Base-by-base conservation (phyloP, 2,113 vertebrate genomes). In the Narcine bancroftii region DNA sequence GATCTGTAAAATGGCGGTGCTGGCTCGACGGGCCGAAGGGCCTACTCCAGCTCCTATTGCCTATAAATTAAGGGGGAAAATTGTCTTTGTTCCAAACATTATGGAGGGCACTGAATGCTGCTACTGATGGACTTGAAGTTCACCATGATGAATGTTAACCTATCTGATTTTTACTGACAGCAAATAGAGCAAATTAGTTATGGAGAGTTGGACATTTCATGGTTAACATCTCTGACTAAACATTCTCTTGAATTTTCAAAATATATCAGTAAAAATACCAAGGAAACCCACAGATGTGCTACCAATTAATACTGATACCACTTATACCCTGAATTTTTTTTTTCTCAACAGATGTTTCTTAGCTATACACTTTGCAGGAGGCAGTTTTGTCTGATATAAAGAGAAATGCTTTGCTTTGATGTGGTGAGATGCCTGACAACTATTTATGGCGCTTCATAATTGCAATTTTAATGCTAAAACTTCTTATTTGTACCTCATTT, bases 151-250 rank as follows among this genome's bases (percentile, higher is more conserved):
- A 83, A 1, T 10, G 53, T 29, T 26, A 53, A 33, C 47, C 50
- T 83, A 15, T 53, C 26, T 81, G 77, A 50, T 47, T 83, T 83
- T 53, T 53, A 83, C 50, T 53, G 47, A 83, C 47, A 33, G 50
- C 53, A 36, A 60, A 50, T 33, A 29, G 50, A 56, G 47, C 47
- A 53, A 56, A 10, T 83, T 50, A 87, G 53, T 39, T 36, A 56
- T 87, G 33, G 33, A 87, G 36, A 36, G 29, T 81, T 81, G 33
- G 53, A 63, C 11, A 60, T 87, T 60, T 87, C 81, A 36, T 87
- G 56, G n/a, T 87, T 60, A n/a, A 36, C 33, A 63, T 21, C 17
- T 60, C 81, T 87, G 81, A 87, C 53, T 87, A 60, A 87, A 87
- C 36, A 36, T 60, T 60, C 60, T 60, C 15, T 87, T n/a, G 81